Evolutionary conservation across 1,140 invertebrate species (phyloP), one percentile per base, ranked within the genome.

Genomic region (Fragariocoptes setiger): DNA sequence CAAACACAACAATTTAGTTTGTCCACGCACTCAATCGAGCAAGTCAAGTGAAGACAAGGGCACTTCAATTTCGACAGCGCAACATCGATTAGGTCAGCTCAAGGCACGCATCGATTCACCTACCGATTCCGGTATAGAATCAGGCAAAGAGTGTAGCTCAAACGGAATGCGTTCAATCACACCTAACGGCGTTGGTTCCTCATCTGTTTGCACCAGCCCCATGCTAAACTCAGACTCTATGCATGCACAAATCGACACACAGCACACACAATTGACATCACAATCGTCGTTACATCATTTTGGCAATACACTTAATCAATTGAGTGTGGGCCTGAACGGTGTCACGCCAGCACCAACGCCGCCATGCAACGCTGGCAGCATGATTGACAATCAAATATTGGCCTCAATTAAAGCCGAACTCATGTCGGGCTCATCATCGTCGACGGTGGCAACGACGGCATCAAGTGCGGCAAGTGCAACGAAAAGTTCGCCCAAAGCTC

Each of bases 101-200:
- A n/a, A n/a, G n/a, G n/a, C n/a, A 31, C 78, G 80, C 51, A 60
- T 80, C 21, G 77, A 83, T 51, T 82, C 76, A 4, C 78, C 77
- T 8, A 78, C 72, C 45, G 80, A 86, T 57, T 83, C 77, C 35
- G 80, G 79, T 21, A 83, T 85, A 49, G 78, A 85, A 53, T 76
- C 73, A 1, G 77, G 78, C n/a, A 79, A 77, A 38, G 54, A 54
- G n/a, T n/a, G n/a, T n/a, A n/a, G n/a, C n/a, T n/a, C n/a, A 41
- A 49, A 51, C 22, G 42, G 49, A 16, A 61, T 56, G n/a, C 68
- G 68, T 45, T 69, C 69, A 67, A n/a, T n/a, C n/a, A n/a, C n/a
- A n/a, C 25, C 25, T 31, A 0, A 72, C 71, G 25, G 44, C 36
- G 77, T 72, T 15, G 49, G 51, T 15, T 50, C 48, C 4, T 48